phyloP scores from a whole-genome alignment of 2,888 invertebrate species.

The Xestia xanthographa region DNA sequence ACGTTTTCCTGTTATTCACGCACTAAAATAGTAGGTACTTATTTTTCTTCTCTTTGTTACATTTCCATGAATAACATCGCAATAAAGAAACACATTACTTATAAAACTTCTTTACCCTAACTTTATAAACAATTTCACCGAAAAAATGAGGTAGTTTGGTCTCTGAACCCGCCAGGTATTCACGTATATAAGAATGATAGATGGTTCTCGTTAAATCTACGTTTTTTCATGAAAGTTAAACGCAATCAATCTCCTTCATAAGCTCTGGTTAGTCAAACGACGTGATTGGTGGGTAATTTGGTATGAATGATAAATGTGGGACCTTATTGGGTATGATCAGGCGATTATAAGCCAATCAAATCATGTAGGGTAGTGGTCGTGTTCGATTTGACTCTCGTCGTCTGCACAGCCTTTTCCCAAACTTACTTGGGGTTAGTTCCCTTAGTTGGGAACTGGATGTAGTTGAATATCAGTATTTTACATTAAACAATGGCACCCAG shows the following conservation, averaged over 20 bases:
- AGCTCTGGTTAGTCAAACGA: slow-evolving; percentile 27
- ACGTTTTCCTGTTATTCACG: not conserved
- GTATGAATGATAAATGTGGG: not conserved
- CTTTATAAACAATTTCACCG: not conserved
- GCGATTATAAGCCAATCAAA: not conserved
- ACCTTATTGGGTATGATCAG: slow-evolving; percentile 1
- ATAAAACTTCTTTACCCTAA: not conserved
- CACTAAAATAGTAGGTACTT: not conserved
- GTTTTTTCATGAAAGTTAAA: slow-evolving; percentile 47
- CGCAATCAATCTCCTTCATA: slow-evolving; percentile 56
- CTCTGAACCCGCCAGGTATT: slow-evolving; percentile 13
- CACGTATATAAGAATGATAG: slow-evolving; percentile 52
- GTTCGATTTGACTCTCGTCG: too few species aligned
- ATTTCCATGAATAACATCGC: not conserved
- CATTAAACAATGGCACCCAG: too few species aligned
- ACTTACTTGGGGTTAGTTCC: too few species aligned
- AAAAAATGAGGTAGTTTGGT: slow-evolving; percentile 31
- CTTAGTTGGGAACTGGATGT: too few species aligned
- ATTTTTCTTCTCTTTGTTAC: not conserved
- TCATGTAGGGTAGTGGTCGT: too few species aligned
- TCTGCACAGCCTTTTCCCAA: too few species aligned
- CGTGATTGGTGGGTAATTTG: slow-evolving; percentile 30
- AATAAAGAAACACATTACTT: not conserved
- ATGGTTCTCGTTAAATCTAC: slow-evolving; percentile 42
- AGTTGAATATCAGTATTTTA: too few species aligned